Evolutionary conservation across 2,888 invertebrate species (phyloP).

Genomic region (Epiblema foenella): DNA sequence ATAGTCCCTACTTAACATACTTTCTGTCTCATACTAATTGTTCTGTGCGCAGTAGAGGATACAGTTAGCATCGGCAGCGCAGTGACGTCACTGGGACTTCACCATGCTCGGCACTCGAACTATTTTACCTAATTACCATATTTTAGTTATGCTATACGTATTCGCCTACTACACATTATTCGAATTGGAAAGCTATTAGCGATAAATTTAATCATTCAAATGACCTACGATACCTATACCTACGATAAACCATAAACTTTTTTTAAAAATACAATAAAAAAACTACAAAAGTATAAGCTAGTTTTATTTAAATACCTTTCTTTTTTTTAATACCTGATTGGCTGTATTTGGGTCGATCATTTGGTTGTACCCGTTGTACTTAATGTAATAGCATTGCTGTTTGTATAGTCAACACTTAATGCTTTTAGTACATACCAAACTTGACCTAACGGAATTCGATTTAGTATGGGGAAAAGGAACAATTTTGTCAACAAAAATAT

Average conservation of each 20-base stretch:
- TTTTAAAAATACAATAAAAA: slow-evolving; percentile 78
- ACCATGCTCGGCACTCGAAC: slow-evolving; percentile 7
- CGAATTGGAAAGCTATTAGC: slow-evolving; percentile 73
- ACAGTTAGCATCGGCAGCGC: slow-evolving; percentile 24
- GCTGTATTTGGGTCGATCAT: too few relatives aligned
- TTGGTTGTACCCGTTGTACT: too few relatives aligned
- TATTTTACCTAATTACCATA: slow-evolving; percentile 57
- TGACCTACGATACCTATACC: slow-evolving; percentile 81
- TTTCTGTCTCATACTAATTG: slow-evolving; percentile 62
- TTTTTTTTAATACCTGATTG: background rate
- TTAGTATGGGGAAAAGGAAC: too few relatives aligned
- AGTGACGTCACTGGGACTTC: slow-evolving; percentile 10
- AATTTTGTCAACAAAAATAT: too few relatives aligned
- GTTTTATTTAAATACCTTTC: slow-evolving; percentile 53
- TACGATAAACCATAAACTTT: slow-evolving; percentile 81
- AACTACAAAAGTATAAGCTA: slow-evolving; percentile 60
- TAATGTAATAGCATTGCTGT: too few relatives aligned
- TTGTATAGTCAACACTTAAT: too few relatives aligned
- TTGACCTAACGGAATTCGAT: too few relatives aligned
- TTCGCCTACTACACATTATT: slow-evolving; percentile 83
- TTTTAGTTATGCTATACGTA: slow-evolving; percentile 72
- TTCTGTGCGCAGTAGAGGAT: slow-evolving; percentile 52
- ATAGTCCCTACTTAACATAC: slow-evolving; percentile 65
- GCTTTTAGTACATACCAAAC: too few relatives aligned
- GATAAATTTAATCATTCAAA: slow-evolving; percentile 74